phyloP scores from a whole-genome alignment of 2,797 vertebrate genomes.

The Meriones psammophilus region DNA sequence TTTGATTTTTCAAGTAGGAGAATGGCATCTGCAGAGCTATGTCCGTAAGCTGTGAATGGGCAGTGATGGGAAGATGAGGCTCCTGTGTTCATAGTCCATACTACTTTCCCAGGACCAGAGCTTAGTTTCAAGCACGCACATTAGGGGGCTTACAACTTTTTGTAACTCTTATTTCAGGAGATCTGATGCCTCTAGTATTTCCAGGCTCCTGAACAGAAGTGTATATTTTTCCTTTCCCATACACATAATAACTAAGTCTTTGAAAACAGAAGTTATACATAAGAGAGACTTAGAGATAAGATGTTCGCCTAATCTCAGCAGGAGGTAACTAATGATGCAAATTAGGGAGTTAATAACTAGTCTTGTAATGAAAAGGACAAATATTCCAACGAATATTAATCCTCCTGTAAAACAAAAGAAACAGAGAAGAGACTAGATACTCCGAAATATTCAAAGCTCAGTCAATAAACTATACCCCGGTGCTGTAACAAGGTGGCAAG shows the following conservation, averaged over 20 bases:
- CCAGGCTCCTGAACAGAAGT: neutral
- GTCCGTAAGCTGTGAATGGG: neutral
- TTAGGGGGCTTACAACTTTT: neutral
- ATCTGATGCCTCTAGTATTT: neutral
- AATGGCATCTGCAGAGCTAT: neutral
- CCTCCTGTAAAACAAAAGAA: constrained; percentile 2
- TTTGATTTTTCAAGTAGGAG: constrained; percentile 13
- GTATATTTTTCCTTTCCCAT: neutral
- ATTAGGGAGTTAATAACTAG: neutral
- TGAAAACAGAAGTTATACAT: neutral
- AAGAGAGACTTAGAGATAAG: neutral
- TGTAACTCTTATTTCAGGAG: too few species aligned
- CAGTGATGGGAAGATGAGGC: neutral
- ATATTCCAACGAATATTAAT: neutral
- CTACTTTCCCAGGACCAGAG: neutral
- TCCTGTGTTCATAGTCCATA: neutral
- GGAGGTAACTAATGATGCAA: neutral
- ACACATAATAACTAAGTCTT: neutral
- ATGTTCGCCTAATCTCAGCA: neutral
- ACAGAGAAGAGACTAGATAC: neutral
- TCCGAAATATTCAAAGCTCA: constrained; percentile 4
- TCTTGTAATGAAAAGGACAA: neutral
- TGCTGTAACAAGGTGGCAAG: neutral
- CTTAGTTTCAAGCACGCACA: neutral
- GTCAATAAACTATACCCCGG: constrained; percentile 18